Evolutionary conservation across 2,888 invertebrate species (phyloP), one percentile per base, ranked within the genome.

Genomic region (Parascotia fuliginaria): DNA sequence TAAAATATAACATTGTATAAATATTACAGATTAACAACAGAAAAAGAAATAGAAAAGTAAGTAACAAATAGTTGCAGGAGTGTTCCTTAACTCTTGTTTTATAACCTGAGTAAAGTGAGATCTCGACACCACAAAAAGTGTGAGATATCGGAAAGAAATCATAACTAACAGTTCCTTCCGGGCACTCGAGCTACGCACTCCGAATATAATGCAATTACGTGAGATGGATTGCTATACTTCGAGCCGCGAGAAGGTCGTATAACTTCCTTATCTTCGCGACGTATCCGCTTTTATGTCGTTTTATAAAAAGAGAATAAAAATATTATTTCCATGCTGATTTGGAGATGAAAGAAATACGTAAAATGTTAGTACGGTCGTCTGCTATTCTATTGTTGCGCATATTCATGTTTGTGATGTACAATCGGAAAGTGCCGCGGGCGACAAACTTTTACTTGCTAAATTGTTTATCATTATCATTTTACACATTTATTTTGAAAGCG

Each of bases 181-280:
- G 73, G 69, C 70, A 68, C 70, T 74, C 67, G 71, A 70, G 69
- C 65, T 73, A 77, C 76, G 78, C 78, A 81, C 75, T 75, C 60
- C 67, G 79, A 81, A 83, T 81, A 82, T 85, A 84, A 85, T 82
- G 83, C 81, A 85, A 85, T 85, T 85, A 84, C 81, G 72, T 67
- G 80, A 79, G 81, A 84, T 82, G 80, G 84, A 85, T 84, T 79
- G 81, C 78, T 69, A 56, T 71, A 72, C 74, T 76, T 81, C 73
- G 77, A 79, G 75, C 74, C 68, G 73, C 68, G 76, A 71, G 66
- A 63, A 74, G 67, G 68, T 72, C 73, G 74, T 76, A 79, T 77
- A 79, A 78, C 81, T 79, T 73, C 76, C 79, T 81, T 81, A 82
- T 81, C 81, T 77, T 49, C 60, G 56, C 70, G 63, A 65, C 66